Percentiles rank a stretch among this genome's conserved stretches.
phyloP scores from a whole-genome alignment of 2,797 vertebrate species.

The Hafferia zeledoni region DNA sequence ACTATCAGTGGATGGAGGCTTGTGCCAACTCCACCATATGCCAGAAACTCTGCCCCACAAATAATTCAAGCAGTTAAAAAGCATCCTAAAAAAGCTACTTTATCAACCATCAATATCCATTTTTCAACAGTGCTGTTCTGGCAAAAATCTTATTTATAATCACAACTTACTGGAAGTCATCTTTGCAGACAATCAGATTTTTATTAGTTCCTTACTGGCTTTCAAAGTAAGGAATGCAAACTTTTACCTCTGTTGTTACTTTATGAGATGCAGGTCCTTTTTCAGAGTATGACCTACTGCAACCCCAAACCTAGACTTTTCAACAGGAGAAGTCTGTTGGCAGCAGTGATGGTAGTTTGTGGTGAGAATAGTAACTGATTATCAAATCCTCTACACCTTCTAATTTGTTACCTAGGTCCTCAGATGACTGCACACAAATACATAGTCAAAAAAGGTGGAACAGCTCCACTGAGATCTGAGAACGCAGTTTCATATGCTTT shows the following conservation, averaged over 20 bases:
- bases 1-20: neutral
- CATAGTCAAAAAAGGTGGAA: constrained; percentile 27
- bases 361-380: neutral
- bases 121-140: neutral
- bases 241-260: neutral
- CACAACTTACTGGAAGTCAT: neutral
- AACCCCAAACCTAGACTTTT: neutral
- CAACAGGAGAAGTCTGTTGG: neutral
- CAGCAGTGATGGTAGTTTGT: neutral
- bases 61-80: neutral
- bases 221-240: neutral
- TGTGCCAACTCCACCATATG: neutral
- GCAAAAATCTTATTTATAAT: neutral
- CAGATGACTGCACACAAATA: constrained; percentile 21
- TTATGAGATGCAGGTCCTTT: neutral
- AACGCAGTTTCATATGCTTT: constrained; percentile 27
- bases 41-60: neutral
- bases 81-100: neutral
- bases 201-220: neutral
- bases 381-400: neutral
- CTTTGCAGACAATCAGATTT: neutral
- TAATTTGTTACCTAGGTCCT: neutral
- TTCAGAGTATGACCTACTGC: neutral
- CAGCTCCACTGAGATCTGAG: constrained; percentile 37
- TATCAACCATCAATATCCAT: neutral